A percentile compares a stretch with the other conserved stretches of the same genome.
Evolutionary conservation across 2,113 vertebrate genomes (phyloP).

Genomic region (Talpa occidentalis): DNA sequence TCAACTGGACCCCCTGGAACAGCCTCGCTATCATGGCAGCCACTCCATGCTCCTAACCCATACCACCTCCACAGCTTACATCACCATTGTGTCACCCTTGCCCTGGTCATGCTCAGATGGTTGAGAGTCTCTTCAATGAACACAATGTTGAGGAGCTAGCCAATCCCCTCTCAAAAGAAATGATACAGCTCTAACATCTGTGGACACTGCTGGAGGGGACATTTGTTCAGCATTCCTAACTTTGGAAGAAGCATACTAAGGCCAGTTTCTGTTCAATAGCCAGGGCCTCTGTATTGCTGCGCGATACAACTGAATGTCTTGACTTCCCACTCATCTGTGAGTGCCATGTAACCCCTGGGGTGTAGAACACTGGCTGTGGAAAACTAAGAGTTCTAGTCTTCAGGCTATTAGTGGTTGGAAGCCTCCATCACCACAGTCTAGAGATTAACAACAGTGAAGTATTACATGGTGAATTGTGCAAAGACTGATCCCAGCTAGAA

Average conservation of each 20-base stretch:
- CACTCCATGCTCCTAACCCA: background rate
- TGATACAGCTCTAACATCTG: background rate
- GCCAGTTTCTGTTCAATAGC: background rate
- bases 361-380: background rate
- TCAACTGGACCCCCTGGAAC: background rate
- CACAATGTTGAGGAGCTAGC: background rate
- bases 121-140: background rate
- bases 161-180: background rate
- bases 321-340: background rate
- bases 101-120: background rate
- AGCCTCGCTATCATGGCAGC: background rate
- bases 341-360: background rate
- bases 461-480: background rate
- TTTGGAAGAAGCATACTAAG: background rate
- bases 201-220: background rate
- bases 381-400: background rate
- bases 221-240: background rate
- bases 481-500: background rate
- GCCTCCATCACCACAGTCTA: background rate
- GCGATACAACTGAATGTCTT: background rate
- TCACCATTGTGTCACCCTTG: background rate
- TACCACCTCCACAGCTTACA: accelerated
- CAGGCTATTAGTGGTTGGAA: background rate
- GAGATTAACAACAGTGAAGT: background rate
- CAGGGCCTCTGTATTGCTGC: too few relatives aligned